Conservation (phyloP, 2,113 vertebrate genomes). For the Gavia stellata region DNA sequence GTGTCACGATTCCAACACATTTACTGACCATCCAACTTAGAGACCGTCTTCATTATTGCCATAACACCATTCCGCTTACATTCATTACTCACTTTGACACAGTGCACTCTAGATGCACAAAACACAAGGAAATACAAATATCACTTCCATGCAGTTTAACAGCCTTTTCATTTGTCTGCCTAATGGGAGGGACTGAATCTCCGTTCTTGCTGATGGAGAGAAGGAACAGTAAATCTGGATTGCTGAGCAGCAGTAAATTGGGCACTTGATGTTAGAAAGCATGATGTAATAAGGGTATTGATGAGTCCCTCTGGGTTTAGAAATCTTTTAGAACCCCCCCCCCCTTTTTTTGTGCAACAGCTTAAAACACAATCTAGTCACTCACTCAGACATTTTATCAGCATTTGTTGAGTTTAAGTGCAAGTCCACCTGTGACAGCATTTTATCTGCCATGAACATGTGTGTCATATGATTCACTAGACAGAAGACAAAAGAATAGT, state of each 20-base stretch:
- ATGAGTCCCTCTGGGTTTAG: not conserved
- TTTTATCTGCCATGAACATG: not conserved
- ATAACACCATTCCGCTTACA: not conserved
- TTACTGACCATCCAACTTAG: slow-evolving; percentile 3
- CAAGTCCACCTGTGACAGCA: not conserved
- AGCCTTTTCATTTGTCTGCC: not conserved
- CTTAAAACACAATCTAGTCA: not conserved
- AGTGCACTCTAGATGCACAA: not conserved
- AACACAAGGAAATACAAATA: not conserved
- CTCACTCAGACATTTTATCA: not conserved
- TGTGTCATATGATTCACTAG: not conserved
- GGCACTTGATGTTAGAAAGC: not conserved
- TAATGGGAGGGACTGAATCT: not conserved
- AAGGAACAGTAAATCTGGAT: not conserved
- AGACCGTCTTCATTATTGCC: not conserved
- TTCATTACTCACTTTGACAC: not conserved
- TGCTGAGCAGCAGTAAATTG: not conserved
- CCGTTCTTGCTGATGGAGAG: not conserved
- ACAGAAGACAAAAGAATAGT: not conserved
- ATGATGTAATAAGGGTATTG: not conserved
- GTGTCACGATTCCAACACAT: not conserved
- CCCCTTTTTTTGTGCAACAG: not conserved
- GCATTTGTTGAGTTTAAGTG: not conserved
- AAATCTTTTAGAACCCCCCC: not conserved
- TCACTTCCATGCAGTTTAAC: not conserved